These are phyloP conservation scores for Telmatochromis sp. DNA, from an alignment of 2,113 vertebrate species.

Conservation along the genomic window DNA sequence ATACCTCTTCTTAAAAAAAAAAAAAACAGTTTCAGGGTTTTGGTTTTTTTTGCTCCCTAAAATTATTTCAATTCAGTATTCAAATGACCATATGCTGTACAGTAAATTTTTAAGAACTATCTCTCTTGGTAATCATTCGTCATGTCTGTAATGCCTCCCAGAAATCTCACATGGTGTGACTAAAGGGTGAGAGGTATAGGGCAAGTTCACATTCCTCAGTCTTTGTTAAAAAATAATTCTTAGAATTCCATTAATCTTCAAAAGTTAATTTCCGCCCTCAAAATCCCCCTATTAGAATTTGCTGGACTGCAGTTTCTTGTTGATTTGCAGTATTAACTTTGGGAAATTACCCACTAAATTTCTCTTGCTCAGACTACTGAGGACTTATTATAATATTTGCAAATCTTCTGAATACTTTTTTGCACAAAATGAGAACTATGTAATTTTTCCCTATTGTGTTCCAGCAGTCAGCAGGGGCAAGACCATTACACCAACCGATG, in stretches of 20 bases:
- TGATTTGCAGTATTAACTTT: background rate
- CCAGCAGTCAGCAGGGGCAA: background rate
- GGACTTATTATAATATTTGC: background rate
- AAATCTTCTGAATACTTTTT: background rate
- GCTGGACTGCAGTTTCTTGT: background rate
- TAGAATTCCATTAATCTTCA: background rate
- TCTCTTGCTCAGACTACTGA: background rate
- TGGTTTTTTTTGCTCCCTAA: accelerated
- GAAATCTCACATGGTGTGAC: background rate
- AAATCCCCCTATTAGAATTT: background rate
- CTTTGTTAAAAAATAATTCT: background rate
- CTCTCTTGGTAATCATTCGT: background rate
- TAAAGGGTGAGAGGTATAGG: background rate
- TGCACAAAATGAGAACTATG: background rate
- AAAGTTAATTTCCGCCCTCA: background rate
- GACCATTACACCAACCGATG: background rate
- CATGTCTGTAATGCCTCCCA: background rate
- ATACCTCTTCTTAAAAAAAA: background rate
- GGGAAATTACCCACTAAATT: background rate
- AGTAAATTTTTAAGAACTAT: background rate
- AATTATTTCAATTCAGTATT: background rate
- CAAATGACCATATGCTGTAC: background rate
- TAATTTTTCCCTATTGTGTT: background rate
- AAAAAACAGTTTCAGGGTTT: background rate
- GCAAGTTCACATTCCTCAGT: background rate